phyloP scores from a whole-genome alignment of 1,140 invertebrate species.

The Grapholita molesta region DNA sequence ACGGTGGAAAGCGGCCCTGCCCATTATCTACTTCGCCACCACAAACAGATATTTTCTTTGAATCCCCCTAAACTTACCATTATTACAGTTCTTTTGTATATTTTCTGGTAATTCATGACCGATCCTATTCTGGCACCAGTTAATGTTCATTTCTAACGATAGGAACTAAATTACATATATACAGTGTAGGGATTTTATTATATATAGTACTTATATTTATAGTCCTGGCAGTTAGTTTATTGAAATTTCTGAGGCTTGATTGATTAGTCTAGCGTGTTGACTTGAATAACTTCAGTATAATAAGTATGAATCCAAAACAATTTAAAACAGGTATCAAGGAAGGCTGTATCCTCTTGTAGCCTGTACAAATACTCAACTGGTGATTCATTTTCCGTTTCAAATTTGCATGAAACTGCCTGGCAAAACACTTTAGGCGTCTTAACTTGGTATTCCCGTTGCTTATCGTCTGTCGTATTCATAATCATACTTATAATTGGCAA shows the following conservation, averaged over 20 bases:
- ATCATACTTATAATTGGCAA: not conserved
- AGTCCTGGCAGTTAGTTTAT: no score
- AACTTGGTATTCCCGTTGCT: not conserved
- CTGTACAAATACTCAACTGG: not conserved
- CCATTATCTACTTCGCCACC: slow-evolving; percentile 41
- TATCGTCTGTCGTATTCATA: not conserved
- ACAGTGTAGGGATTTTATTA: no score
- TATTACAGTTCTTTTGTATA: not conserved
- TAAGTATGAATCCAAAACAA: not conserved
- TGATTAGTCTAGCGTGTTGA: not conserved
- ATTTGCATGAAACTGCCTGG: not conserved
- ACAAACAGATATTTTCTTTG: slow-evolving; percentile 21
- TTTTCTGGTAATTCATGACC: no score
- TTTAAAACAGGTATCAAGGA: not conserved
- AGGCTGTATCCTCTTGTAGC: not conserved
- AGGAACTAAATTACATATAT: no score
- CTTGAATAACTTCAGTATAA: not conserved
- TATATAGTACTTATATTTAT: no score
- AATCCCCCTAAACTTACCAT: not conserved
- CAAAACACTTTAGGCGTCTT: not conserved
- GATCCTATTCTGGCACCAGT: no score
- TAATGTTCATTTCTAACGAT: no score
- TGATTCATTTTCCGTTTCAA: not conserved
- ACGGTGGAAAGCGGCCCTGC: slow-evolving; percentile 49
- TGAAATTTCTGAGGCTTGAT: no score